Evolutionary conservation across 2,113 vertebrate genomes (phyloP), one percentile per base, ranked within the genome.

Genomic region (Symphodus melops): DNA sequence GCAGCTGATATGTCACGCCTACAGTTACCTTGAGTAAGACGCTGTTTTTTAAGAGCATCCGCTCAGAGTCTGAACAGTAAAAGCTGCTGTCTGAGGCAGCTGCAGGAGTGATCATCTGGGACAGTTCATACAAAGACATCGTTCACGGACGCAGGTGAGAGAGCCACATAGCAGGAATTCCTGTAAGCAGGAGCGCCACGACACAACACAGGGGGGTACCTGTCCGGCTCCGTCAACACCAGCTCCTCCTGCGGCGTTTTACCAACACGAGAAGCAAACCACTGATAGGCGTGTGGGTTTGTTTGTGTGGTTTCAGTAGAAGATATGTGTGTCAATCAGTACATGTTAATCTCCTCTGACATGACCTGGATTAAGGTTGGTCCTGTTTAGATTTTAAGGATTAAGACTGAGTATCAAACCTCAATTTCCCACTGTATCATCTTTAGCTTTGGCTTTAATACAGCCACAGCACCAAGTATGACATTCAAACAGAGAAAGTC

Each of bases 131-230:
- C 76, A 74, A 71, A 81, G 70, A 52, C 41, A 0, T 37, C 23
- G 46, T 79, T 81, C 77, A 74, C 14, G 0, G 28, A 48, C 25
- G 37, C 74, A 81, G 80, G 57, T 75, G 65, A 85, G 74, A 41
- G 41, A 14, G 48, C 17, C 19, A 20, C 80, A 76, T 79, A 66
- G 75, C 75, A 64, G 55, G 60, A 69, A 78, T 87, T 87, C 74
- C 77, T 57, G 2, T 62, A 20, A 46, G 53, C 39, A 23, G 4
- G 53, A 56, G 39, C 33, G 1, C 2, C 53, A 36, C 20, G 51
- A 48, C 54, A 44, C 28, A 51, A 36, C 51, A 54, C 53, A 44
- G 66, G 44, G 44, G 56, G 14, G 25, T 23, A 67, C 46, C 62
- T 53, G 75, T 64, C 63, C 11, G 1, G 3, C 64, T 53, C 59